These are phyloP conservation scores for Haliclona indistincta DNA, from an alignment of 37 sponge, comb jelly and placozoan genomes.

Conservation along the genomic window DNA sequence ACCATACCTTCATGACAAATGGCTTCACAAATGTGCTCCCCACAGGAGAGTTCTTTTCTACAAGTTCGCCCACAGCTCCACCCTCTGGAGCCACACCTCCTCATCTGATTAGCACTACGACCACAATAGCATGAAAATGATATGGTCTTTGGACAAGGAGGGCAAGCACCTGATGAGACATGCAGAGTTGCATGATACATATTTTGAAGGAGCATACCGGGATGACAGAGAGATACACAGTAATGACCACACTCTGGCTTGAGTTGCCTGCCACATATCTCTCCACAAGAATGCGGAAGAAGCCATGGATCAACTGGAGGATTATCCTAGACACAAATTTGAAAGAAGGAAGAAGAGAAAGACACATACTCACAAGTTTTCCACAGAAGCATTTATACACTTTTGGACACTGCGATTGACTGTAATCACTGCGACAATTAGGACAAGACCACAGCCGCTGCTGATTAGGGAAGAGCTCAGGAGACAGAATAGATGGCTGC, in stretches of 20 bases:
- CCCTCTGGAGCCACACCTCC: conserved; percentile 77
- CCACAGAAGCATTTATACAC: conserved; percentile 84
- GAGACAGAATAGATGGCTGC: conserved; percentile 30
- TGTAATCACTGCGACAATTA: conserved; percentile 80
- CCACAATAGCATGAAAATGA: conserved; percentile 77
- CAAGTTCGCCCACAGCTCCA: conserved; percentile 90
- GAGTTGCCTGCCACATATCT: conserved; percentile 76
- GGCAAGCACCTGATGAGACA: conserved; percentile 82
- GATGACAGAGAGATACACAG: conserved; percentile 92
- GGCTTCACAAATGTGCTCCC: conserved; percentile 71
- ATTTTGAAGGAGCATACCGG: conserved; percentile 39
- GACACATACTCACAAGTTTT: conserved; percentile 57
- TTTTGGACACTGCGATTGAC: conserved; percentile 40
- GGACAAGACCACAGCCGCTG: conserved; percentile 60
- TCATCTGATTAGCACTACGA: conserved; percentile 29
- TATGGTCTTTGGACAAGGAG: conserved; percentile 89
- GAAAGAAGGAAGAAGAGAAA: background rate
- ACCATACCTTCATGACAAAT: conserved; percentile 80
- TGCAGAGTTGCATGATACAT: background rate
- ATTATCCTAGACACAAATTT: conserved; percentile 38
- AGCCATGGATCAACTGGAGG: conserved; percentile 90
- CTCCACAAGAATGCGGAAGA: conserved; percentile 93
- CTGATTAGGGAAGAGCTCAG: conserved; percentile 69
- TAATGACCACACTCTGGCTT: conserved; percentile 82
- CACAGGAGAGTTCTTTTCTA: conserved; percentile 65